Evolutionary conservation across 92 coral and sea anemone species (phyloP), one percentile per base, ranked within the genome.

Genomic region (Bergia sp.): DNA sequence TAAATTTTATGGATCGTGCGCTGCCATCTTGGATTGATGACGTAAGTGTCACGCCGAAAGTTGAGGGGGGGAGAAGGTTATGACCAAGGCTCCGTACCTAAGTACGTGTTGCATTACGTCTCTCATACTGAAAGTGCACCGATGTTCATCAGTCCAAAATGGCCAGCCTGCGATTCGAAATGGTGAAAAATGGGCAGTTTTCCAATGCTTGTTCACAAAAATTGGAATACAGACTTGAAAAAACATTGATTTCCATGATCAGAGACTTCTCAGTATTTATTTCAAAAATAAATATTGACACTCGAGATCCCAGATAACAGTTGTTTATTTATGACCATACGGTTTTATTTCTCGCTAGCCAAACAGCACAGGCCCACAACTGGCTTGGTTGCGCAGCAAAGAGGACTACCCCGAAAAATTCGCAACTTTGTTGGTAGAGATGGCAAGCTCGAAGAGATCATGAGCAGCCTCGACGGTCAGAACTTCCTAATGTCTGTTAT

Each of bases 351-450:
- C 47, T 13, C 3, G 11, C 78, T 53, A 79, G 83, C 67, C 44
- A 49, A 44, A 81, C 74, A 81, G 74, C 38, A 39, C 39, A 61
- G 36, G 21, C 16, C 10, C 13, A 81, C 53, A 81, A n/a, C 73
- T 38, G 15, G 18, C 13, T 40, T 18, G n/a, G 49, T 37, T 12
- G 73, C 37, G 11, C 85, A 57, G 37, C 5, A 39, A 36, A 81
- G 55, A 40, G n/a, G 72, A 10, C 92, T 94, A 20, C 93, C 93
- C 4, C 57, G 80, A 36, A 76, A 39, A 73, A 81, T 86, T 37
- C 82, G 71, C 37, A 88, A 91, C 44, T 93, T 94, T 50, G 90
- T 90, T 71, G 97, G 97, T 8, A 94, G 97, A 29, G 47, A 16
- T 37, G 86, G 58, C 1, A 39, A 79, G 5, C 86, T 92, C 61